Base-by-base conservation (phyloP, 2,797 vertebrate species). In the Eulemur albifrons region DNA sequence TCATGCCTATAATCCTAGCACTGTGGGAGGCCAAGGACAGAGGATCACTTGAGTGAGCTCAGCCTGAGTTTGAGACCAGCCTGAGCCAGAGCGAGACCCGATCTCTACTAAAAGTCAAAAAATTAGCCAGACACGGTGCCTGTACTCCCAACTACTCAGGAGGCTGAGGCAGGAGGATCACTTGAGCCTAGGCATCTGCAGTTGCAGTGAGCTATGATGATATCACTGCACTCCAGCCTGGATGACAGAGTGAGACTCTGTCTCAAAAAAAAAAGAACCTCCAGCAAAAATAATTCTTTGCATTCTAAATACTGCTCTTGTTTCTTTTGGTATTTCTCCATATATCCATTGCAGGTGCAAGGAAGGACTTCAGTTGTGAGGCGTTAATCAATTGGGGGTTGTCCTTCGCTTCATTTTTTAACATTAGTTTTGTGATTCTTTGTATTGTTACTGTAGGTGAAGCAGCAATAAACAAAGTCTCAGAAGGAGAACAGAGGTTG, bases 331-430 rank as follows among this genome's bases (percentile, higher is more conserved):
- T 97, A 81, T 97, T 97, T 98, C 96, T 95, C 86, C 96, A 67
- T 93, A 96, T 97, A 82, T 89, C 57, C 97, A 88, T 92, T 96
- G 95, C 97, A 98, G 98, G 95, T 98, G 95, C 96, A 97, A 98
- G 97, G 98, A 98, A 98, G 98, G 63, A 97, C 98, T 98, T 98
- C 97, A 98, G 87, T 97, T 97, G 93, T 98, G 97, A 98, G 97
- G 94, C 90, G 97, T 97, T 95, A 97, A 97, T 98, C 96, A 97
- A 4, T 96, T 97, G 96, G 80, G 17, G 6, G 2, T 54, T 96
- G 80, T 92, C 96, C 59, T 95, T 93, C 97, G 13, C 52, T 95
- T 25, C 38, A 93, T 93, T 54, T 97, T 98, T 97, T 98, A 98
- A 93, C 98, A 97, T 91, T 97, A 97, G 43, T 73, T 89, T 98